Base-by-base conservation (phyloP, 2,113 vertebrate species). In the Cyanoderma ruficeps region DNA sequence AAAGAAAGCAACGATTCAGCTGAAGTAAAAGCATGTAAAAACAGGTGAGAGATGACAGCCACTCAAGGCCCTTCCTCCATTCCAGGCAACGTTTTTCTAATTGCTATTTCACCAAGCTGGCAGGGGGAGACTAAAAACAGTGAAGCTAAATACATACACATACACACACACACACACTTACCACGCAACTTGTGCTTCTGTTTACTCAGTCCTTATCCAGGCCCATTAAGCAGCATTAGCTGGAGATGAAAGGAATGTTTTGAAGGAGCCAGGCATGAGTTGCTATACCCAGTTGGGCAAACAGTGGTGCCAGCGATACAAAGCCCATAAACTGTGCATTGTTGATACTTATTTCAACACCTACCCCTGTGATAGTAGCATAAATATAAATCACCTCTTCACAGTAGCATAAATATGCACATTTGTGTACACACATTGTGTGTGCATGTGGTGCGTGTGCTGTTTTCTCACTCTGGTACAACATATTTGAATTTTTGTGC, bases 371-470 rank as follows among this genome's bases (percentile, higher is more conserved):
- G 52, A 89, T 0, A 85, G 28, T 7, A 79, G 74, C 61, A 75
- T 60, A 75, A 87, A 87, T 61, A 93, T 18, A 85, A 57, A 82
- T 47, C 31, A 79, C 13, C 22, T 46, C 28, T 76, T 80, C 63
- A 70, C 19, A 70, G 64, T 19, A 49, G 39, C 56, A 60, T 82
- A 94, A 65, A 71, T 30, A 77, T 2, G 49, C 19, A n/a, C 15
- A 22, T 69, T 68, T 59, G 47, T 5, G 1, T 71, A 59, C 27
- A 39, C 10, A 50, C 13, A 60, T 15, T 30, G 13, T 15, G 11
- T 28, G 10, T 1, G 3, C 52, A 28, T 35, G 27, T 41, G n/a
- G 23, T 71, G 33, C 0, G 0, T 30, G 42, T 0, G 0, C 44
- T 85, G 31, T 46, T 69, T 76, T 47, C 52, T 60, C 14, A 3